Conservation (phyloP, 2,888 invertebrate species). For the Drosophila stalkeri region DNA sequence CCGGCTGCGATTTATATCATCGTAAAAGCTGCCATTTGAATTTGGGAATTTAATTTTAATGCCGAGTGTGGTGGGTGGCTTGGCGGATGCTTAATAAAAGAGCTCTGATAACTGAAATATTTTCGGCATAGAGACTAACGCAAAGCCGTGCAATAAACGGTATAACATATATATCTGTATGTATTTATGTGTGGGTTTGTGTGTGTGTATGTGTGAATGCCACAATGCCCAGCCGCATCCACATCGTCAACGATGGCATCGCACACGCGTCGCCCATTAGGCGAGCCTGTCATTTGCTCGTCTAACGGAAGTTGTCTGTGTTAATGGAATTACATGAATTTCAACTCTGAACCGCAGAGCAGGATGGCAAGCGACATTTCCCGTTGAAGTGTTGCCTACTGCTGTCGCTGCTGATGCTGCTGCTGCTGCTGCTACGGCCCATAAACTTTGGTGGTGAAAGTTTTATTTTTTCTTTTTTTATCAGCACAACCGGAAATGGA, state of each 20-base stretch:
- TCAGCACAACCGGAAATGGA: conserved; percentile 55
- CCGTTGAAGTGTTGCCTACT: conserved; percentile 29
- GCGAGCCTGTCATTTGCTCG: conserved; percentile 68
- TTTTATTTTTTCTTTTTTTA: conserved; percentile 36
- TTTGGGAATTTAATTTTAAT: conserved; percentile 66
- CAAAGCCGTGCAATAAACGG: conserved; percentile 23
- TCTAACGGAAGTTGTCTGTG: conserved; percentile 76
- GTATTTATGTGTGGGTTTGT: conserved; percentile 16
- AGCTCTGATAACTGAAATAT: conserved; percentile 19
- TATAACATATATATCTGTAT: conserved; percentile 14
- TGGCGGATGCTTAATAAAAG: conserved; percentile 12
- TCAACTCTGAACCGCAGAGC: conserved; percentile 72
- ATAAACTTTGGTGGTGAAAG: conserved; percentile 60
- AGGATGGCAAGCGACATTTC: conserved; percentile 51
- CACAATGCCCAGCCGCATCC: conserved; percentile 34
- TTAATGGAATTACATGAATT: conserved; percentile 79
- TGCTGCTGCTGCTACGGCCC: conserved; percentile 23
- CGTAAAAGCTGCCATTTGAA: conserved; percentile 65
- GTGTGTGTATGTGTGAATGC: conserved; percentile 26
- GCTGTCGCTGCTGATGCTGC: background rate
- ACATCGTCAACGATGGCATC: conserved; percentile 25
- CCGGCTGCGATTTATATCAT: conserved; percentile 55
- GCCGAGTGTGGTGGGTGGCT: conserved; percentile 12
- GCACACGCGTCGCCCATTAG: conserved; percentile 65
- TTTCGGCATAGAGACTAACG: conserved; percentile 16